Conservation (phyloP, 1,140 invertebrate genomes). For the Dendrolimus kikuchii region DNA sequence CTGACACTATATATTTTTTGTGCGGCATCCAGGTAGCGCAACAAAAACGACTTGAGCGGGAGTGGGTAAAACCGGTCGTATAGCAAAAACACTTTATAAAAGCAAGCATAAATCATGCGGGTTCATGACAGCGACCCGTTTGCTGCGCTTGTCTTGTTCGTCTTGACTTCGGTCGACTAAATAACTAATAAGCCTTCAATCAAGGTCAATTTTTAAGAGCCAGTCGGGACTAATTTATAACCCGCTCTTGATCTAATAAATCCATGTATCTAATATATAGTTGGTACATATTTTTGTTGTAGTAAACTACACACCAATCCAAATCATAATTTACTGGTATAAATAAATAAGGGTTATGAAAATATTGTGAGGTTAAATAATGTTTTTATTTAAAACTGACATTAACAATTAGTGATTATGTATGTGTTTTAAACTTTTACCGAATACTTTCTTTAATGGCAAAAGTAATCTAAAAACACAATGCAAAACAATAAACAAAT, state of each 20-base stretch:
- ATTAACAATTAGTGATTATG: no score
- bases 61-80: conserved; percentile 50
- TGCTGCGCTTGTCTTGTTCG: conserved; percentile 29
- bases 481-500: no score
- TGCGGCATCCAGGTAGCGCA: conserved; percentile 58
- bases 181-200: conserved; percentile 60
- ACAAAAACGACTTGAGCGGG: conserved; percentile 38
- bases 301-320: no score
- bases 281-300: no score
- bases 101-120: conserved; percentile 62
- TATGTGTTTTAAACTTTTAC: no score
- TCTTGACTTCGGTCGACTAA: conserved; percentile 35
- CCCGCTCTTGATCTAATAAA: conserved; percentile 15
- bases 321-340: not conserved
- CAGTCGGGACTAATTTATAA: conserved; percentile 31
- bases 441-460: no score
- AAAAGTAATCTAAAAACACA: no score
- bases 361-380: not conserved
- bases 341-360: not conserved
- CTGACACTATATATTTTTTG: conserved; percentile 58
- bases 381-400: no score
- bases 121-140: conserved; percentile 56
- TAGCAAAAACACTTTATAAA: conserved; percentile 55
- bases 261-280: no score
- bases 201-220: conserved; percentile 54